phyloP scores from a whole-genome alignment of 2,797 vertebrate genomes.

The Parauchenoglanis punctatus region DNA sequence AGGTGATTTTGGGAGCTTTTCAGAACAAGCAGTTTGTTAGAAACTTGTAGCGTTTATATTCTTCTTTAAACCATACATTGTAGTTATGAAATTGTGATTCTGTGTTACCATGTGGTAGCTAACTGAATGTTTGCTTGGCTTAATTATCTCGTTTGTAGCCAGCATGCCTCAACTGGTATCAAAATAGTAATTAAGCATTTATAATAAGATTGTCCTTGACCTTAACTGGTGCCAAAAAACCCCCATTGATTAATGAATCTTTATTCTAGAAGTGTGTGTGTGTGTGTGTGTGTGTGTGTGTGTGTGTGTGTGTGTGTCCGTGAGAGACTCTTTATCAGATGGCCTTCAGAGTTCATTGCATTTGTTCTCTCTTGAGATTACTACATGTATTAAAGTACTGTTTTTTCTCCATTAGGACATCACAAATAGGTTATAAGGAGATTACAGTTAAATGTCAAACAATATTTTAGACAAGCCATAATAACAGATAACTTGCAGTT shows the following conservation, averaged over 20 bases:
- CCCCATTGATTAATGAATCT: neutral
- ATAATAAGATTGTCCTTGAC: slow-evolving; percentile 50
- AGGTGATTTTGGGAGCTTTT: neutral
- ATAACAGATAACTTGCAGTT: neutral
- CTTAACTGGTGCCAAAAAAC: neutral
- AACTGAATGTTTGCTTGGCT: neutral
- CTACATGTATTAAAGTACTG: slow-evolving; percentile 45
- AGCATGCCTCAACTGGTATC: slow-evolving; percentile 41
- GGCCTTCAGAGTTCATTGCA: slow-evolving; percentile 71
- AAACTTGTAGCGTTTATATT: neutral
- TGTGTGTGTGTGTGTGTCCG: neutral
- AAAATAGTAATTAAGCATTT: slow-evolving; percentile 66
- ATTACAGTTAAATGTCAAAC: slow-evolving; percentile 6
- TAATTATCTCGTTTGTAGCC: slow-evolving; percentile 4
- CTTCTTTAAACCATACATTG: neutral
- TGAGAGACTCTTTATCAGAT: slow-evolving; percentile 57
- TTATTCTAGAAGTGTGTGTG: neutral
- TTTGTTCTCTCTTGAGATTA: slow-evolving; percentile 59
- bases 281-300: neutral
- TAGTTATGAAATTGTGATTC: neutral
- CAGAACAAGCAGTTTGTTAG: neutral
- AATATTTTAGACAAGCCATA: neutral
- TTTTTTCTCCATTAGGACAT: slow-evolving; percentile 3
- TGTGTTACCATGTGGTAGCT: neutral
- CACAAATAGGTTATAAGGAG: slow-evolving; percentile 2